phyloP scores from a whole-genome alignment of 2,888 invertebrate genomes.

The Euphydryas editha region DNA sequence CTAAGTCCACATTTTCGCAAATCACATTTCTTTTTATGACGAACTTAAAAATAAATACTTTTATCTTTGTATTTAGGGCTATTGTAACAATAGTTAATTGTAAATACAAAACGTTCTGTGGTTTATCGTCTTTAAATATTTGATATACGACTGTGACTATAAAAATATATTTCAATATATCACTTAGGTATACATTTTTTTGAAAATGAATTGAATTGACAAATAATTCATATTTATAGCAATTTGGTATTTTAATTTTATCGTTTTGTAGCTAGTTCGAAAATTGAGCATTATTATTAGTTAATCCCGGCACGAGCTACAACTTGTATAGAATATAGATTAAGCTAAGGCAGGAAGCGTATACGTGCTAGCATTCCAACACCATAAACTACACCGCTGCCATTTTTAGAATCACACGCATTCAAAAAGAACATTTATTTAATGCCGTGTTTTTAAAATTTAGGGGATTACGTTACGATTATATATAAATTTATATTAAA shows the following conservation, averaged over 20 bases:
- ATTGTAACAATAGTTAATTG: no score
- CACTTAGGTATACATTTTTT: no score
- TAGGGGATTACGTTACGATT: not conserved
- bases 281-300: slow-evolving; percentile 23
- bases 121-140: no score
- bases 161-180: no score
- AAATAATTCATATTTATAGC: not conserved
- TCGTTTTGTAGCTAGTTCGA: not conserved
- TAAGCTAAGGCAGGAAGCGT: slow-evolving; percentile 62
- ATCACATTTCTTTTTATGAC: no score
- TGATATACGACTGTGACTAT: no score
- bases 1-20: no score
- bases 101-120: no score
- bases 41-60: no score
- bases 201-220: no score
- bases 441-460: slow-evolving; percentile 19
- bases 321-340: slow-evolving; percentile 58
- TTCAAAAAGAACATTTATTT: slow-evolving; percentile 47
- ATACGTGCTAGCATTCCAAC: slow-evolving; percentile 60
- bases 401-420: slow-evolving; percentile 62
- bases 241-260: not conserved
- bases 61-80: no score
- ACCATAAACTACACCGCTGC: slow-evolving; percentile 46
- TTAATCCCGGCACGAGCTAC: slow-evolving; percentile 51
- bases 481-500: no score